A percentile compares a stretch with the other conserved stretches of the same genome.
Conservation (phyloP, 2,113 vertebrate species). For the Perognathus longimembris region DNA sequence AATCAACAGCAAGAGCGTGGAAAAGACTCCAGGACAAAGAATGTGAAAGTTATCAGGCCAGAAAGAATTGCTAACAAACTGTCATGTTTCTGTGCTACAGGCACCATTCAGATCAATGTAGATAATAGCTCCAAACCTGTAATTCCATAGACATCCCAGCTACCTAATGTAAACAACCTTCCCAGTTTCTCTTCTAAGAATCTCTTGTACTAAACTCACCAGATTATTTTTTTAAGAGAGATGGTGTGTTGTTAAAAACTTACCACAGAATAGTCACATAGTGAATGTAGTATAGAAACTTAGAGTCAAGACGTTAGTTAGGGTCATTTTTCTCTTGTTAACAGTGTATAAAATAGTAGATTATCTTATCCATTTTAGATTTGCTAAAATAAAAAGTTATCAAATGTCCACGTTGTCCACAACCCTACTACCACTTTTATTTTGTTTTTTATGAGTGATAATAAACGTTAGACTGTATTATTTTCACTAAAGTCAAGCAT, state of each 20-base stretch:
- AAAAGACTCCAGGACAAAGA: constrained; percentile 74
- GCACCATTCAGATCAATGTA: constrained; percentile 77
- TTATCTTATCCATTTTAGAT: neutral
- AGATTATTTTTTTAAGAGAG: constrained; percentile 70
- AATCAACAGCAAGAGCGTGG: constrained; percentile 81
- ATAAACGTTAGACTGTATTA: neutral
- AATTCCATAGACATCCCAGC: constrained; percentile 71
- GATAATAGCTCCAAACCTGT: constrained; percentile 77
- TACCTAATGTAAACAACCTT: constrained; percentile 71
- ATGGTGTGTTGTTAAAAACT: constrained; percentile 28
- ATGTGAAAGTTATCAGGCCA: constrained; percentile 77
- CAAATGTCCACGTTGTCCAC: neutral
- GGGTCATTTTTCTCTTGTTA: neutral
- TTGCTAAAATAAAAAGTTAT: constrained; percentile 9
- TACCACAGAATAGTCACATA: constrained; percentile 74
- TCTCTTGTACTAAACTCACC: constrained; percentile 59
- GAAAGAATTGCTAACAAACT: constrained; percentile 81
- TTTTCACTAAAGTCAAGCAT: neutral
- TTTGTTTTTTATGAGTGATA: neutral
- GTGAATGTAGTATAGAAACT: constrained; percentile 74
- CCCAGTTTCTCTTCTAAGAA: constrained; percentile 67
- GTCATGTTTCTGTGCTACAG: constrained; percentile 71
- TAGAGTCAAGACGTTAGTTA: neutral
- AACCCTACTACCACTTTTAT: neutral
- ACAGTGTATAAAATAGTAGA: neutral